Conservation (phyloP, 2,797 vertebrate species). For the Ctenopoma multispine region DNA sequence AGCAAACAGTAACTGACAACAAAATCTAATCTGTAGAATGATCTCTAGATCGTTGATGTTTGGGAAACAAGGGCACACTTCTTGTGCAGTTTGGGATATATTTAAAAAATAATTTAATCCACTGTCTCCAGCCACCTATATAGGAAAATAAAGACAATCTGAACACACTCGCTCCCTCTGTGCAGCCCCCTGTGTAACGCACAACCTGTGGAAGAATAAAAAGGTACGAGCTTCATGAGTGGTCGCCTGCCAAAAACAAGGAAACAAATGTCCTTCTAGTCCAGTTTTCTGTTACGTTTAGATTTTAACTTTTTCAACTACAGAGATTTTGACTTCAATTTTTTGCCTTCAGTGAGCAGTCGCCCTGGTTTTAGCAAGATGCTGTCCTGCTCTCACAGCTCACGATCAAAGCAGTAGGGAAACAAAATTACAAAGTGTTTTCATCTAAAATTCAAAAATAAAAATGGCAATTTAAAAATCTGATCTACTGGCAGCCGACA, state of each 20-base stretch:
- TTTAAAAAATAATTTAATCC: neutral
- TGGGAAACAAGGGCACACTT: neutral
- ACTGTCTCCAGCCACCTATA: neutral
- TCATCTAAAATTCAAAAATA: slow-evolving; percentile 81
- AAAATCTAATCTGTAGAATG: too few species aligned
- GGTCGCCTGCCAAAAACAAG: slow-evolving; percentile 52
- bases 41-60: neutral
- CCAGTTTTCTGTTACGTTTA: slow-evolving; percentile 34
- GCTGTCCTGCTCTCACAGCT: slow-evolving; percentile 58
- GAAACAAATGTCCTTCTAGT: slow-evolving; percentile 46
- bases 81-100: slow-evolving; percentile 6
- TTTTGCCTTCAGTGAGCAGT: slow-evolving; percentile 13
- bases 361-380: slow-evolving; percentile 41
- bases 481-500: slow-evolving; percentile 78
- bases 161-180: slow-evolving; percentile 8
- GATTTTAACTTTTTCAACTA: slow-evolving; percentile 4
- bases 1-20: too few species aligned
- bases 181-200: slow-evolving; percentile 43
- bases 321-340: slow-evolving; percentile 17
- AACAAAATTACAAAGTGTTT: slow-evolving; percentile 88
- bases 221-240: slow-evolving; percentile 61
- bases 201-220: slow-evolving; percentile 36
- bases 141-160: slow-evolving; percentile 21
- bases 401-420: slow-evolving; percentile 76
- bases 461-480: slow-evolving; percentile 80